Base-by-base conservation (phyloP, 64 coral and sea anemone genomes). In the Stylophora pistillata region DNA sequence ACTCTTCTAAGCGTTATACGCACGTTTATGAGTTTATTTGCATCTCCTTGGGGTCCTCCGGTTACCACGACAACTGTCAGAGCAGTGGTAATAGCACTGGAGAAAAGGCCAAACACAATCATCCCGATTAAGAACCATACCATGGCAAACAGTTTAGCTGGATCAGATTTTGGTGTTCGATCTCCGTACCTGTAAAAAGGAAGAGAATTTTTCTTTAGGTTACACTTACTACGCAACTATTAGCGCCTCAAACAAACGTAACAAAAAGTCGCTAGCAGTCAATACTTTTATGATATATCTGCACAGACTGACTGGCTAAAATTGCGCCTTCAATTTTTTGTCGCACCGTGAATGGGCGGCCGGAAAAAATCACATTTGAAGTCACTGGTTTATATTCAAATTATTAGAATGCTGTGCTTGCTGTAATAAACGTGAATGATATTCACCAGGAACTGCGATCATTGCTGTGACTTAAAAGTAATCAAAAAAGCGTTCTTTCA, bases 121-220 rank as follows among this genome's bases (percentile, higher is more conserved):
- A 98, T 88, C 13, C 96, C 96, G 58, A 91, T 89, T 66, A 98
- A 74, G 17, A 93, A 93, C 96, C 96, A 98, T 2, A 94, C 16
- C 12, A 98, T 86, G 59, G 92, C 84, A 64, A 98, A 94, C 1
- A 86, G 37, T 55, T 93, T 82, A 9, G 83, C 92, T n/a, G 30
- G 66, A 21, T 83, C 73, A 21, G 96, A 98, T 58, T 92, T 98
- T 13, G 96, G 96, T 18, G 91, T 93, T 63, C 96, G 86, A 59
- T 98, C 96, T 77, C 96, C 96, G 87, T 98, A 98, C 29, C 96
- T 98, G 25, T 31, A 79, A 88, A 2, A 65, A 23, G 23, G 23
- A 66, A 55, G 1, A 85, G 69, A 31, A 55, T 27, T 7, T 11
- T 7, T 7, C 3, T 47, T 47, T 47, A 7, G 7, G 37, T 47